Evolutionary conservation across 92 coral and sea anemone genomes (phyloP), one percentile per base, ranked within the genome.

Genomic region (Parazoanthus darwini): DNA sequence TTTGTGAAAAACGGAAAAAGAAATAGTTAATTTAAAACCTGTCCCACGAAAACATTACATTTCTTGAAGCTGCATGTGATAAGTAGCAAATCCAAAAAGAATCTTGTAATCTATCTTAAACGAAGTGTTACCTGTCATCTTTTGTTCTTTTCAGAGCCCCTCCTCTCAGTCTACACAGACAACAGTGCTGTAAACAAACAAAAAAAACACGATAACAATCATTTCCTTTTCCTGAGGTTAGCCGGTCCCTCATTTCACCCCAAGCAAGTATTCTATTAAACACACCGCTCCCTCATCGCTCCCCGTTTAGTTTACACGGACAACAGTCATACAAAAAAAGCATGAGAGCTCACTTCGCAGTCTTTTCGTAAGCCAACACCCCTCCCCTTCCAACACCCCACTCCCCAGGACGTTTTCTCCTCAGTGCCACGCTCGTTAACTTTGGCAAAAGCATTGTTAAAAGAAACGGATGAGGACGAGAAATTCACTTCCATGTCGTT

Each of bases 131-230:
- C 98, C 93, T 91, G 89, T 85, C 58, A 35, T 91, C 90, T 43
- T 87, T 87, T 37, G 94, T 92, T 87, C 77, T 93, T 86, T 92
- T 95, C 20, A 95, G 89, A 11, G 96, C 96, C 50, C 98, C 98
- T 39, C 98, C 98, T 71, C 98, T 92, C 35, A 93, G 20, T 72
- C 88, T 86, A 66, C 98, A 95, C 48, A 95, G 77, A 23, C 93
- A 93, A 48, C 98, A 95, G 42, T 76, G 90, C 98, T 95, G 86
- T 37, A 86, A 77, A 25, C 33, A 29, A 29, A 29, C n/a, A 74
- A 54, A 86, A 39, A 38, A 26, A 42, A 6, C 42, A 66, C 13
- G 35, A 43, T 23, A 4, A 50, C 78, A 36, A 33, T 74, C 20
- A 11, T 63, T 22, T 2, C 20, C 25, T 2, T 63, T 63, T 29